Evolutionary conservation across 2,797 vertebrate genomes (phyloP), one percentile per base, ranked within the genome.

Genomic region (Micropoecilia bifurca): DNA sequence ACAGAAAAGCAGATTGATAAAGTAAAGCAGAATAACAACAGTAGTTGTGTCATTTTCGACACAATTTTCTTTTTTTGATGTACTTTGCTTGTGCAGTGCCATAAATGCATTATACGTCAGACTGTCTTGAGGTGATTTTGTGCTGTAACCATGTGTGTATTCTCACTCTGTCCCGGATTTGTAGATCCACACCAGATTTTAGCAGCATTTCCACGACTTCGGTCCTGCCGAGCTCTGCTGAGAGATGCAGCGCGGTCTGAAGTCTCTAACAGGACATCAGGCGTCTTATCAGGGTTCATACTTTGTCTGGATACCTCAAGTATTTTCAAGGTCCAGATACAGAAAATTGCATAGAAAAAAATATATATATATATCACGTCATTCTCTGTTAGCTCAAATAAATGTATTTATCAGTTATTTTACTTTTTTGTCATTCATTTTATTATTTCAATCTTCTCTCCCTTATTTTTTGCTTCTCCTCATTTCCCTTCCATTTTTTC

Each of bases 141-240:
- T 45, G 36, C 78, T 20, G 12, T 0, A 61, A 30, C 30, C 47
- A 10, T 3, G 50, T 73, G 10, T 71, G 22, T 72, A 43, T 66
- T 74, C 83, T 87, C 95, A 98, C 98, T 96, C 95, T 96, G 78
- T 98, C 96, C 25, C 45, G 9, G 0, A 95, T 78, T 53, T 93
- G 95, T 77, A 98, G 92, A 89, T 97, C 92, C 30, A 96, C 90
- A 28, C 93, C 94, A 3, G 96, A 89, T 95, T 96, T 97, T 63
- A 98, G 95, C 75, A 99, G 94, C 83, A 94, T 94, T 84, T 99
- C 97, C 80, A 96, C 96, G 4, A 98, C 84, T 10, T 99, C 97
- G 82, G 96, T 94, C 39, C 95, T 97, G 77, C 96, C 97, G 83
- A 96, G 79, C 82, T 99, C 97, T 82, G 97, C 96, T 73, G 96